These are phyloP conservation scores for Oenanthe oenanthe DNA, from an alignment of 2,113 vertebrate genomes.

Conservation along the genomic window DNA sequence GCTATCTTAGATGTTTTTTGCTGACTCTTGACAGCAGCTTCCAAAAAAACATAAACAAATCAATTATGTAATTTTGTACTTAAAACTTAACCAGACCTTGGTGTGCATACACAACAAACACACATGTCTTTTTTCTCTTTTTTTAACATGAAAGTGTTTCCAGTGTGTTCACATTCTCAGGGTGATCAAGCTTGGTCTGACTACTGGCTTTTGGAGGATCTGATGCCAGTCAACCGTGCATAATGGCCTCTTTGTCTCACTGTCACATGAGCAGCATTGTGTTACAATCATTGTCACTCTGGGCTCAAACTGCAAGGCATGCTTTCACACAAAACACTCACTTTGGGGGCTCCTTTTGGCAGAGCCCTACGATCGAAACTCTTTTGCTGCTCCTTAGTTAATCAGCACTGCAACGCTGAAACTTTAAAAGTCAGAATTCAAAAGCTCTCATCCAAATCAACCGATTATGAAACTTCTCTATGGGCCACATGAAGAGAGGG, in stretches of 20 bases:
- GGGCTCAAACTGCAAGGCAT: conserved; percentile 67
- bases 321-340: conserved; percentile 69
- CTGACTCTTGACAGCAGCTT: neutral
- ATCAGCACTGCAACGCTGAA: neutral
- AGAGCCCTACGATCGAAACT: conserved; percentile 58
- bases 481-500: neutral
- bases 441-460: neutral
- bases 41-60: neutral
- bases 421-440: conserved; percentile 12
- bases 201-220: conserved; percentile 51
- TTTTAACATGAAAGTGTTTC: conserved; percentile 16
- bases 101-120: rapidly evolving
- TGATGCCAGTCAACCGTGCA: conserved; percentile 63
- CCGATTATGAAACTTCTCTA: neutral
- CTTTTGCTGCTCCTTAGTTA: conserved; percentile 8
- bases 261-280: conserved; percentile 80
- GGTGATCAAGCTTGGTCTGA: conserved; percentile 55
- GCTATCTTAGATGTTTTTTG: neutral
- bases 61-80: neutral
- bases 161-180: conserved; percentile 57
- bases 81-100: conserved; percentile 10
- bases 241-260: conserved; percentile 70
- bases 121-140: neutral
- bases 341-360: conserved; percentile 52
- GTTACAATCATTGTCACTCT: conserved; percentile 76